Evolutionary conservation across 2,113 vertebrate species (phyloP), one percentile per base, ranked within the genome.

Genomic region (Prionailurus viverrinus): DNA sequence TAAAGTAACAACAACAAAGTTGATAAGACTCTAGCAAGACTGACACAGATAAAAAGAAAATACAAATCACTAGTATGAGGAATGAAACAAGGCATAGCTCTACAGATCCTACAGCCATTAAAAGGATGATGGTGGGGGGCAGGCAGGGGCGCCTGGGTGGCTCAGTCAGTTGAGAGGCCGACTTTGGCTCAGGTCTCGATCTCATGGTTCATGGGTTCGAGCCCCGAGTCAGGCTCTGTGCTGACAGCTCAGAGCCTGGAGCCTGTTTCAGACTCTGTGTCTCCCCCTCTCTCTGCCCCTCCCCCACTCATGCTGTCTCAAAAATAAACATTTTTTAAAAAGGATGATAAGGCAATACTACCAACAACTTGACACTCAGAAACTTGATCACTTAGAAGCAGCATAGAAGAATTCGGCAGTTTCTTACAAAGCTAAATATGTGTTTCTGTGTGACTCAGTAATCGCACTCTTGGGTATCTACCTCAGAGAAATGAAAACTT

Each of bases 351-450:
- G 25, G 41, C 23, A 51, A 91, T 53, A 66, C 39, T 21, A 4
- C 18, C 53, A 85, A 85, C 12, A 51, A 39, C 36, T 88, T 61
- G 29, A n/a, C 48, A 36, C 18, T 48, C 53, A 68, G 33, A 80
- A 36, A 79, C 31, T 78, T 90, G 78, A 81, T 76, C 36, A 48
- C 48, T 29, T 74, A 73, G 39, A 82, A 84, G 63, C 80, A 61
- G 87, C 53, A 45, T 58, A 63, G 31, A 39, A 65, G 21, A 74
- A 23, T 39, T 53, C 31, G 33, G 31, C 39, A 36, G 58, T 63
- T 84, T 85, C 91, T 53, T 85, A 93, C 33, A 93, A 93, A 85
- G 69, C 33, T 76, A 85, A 76, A 39, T 31, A 76, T 18, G 55
- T 36, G 27, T 18, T 65, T 65, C 33, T 18, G 2, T 53, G 29